Percentiles rank a stretch among this genome's conserved stretches.
phyloP scores from a whole-genome alignment of 2,113 vertebrate species.

The Pseudorectes ferrugineus region DNA sequence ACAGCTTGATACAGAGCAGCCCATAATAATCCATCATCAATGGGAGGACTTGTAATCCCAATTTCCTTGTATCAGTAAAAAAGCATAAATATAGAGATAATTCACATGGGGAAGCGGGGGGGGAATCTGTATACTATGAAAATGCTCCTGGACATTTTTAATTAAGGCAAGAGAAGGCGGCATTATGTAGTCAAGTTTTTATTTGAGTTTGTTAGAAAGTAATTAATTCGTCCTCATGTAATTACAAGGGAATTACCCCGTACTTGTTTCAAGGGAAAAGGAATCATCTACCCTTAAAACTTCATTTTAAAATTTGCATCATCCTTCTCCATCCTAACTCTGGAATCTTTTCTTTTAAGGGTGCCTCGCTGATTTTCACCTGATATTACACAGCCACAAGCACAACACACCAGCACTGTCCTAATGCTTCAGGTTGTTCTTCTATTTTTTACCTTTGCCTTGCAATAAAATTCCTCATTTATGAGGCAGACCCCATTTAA shows the following conservation, averaged over 20 bases:
- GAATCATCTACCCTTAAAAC: conserved; percentile 5
- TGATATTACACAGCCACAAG: neutral
- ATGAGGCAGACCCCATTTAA: neutral
- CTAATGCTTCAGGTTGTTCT: neutral
- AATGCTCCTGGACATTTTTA: conserved; percentile 3
- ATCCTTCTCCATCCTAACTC: neutral
- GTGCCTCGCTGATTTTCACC: neutral
- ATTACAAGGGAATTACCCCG: conserved; percentile 35
- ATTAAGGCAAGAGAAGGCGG: neutral
- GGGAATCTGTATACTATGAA: neutral
- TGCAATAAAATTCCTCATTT: neutral
- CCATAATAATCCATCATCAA: neutral
- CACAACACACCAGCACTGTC: neutral
- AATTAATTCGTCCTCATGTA: conserved; percentile 38
- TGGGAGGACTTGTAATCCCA: neutral
- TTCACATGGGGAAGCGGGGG: neutral
- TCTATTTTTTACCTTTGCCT: neutral
- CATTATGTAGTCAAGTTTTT: neutral
- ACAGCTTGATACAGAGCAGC: neutral
- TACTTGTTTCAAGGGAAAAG: conserved; percentile 23
- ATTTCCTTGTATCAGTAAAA: neutral
- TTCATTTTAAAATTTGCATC: neutral
- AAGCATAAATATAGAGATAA: neutral
- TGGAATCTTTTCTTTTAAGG: neutral
- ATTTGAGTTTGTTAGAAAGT: conserved; percentile 48